Evolutionary conservation across 2,888 invertebrate genomes (phyloP).

Genomic region (Mamestra brassicae): DNA sequence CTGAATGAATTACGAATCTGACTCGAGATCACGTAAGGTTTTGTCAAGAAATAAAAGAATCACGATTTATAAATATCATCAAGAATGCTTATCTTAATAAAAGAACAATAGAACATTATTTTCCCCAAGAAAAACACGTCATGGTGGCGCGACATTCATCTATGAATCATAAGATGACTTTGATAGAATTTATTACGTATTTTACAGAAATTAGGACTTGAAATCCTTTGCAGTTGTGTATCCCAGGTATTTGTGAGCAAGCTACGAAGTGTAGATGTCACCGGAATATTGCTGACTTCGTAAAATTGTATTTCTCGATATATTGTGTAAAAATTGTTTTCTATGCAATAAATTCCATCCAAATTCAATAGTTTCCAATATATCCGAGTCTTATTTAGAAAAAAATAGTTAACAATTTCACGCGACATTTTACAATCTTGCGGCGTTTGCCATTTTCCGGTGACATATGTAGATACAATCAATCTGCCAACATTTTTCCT

Average conservation of each 20-base stretch:
- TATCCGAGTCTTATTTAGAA: too few species aligned
- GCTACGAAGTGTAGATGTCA: too few species aligned
- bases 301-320: too few species aligned
- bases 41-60: background rate
- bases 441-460: too few species aligned
- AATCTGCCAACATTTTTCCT: too few species aligned
- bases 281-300: too few species aligned
- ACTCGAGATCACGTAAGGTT: background rate
- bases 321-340: too few species aligned
- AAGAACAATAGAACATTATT: conserved; percentile 41
- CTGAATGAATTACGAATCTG: background rate
- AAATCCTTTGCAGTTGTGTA: conserved; percentile 5
- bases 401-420: too few species aligned
- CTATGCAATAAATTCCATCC: too few species aligned
- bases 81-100: conserved; percentile 13
- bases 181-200: conserved; percentile 1
- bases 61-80: conserved; percentile 12
- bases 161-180: conserved; percentile 22
- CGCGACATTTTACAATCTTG: too few species aligned
- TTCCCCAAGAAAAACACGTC: conserved; percentile 3
- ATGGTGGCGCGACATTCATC: background rate
- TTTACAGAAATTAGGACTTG: accelerated
- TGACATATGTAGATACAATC: too few species aligned
- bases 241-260: background rate
- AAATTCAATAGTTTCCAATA: too few species aligned